Evolutionary conservation across 2,888 invertebrate genomes (phyloP), one percentile per base, ranked within the genome.

Genomic region (Actias luna): DNA sequence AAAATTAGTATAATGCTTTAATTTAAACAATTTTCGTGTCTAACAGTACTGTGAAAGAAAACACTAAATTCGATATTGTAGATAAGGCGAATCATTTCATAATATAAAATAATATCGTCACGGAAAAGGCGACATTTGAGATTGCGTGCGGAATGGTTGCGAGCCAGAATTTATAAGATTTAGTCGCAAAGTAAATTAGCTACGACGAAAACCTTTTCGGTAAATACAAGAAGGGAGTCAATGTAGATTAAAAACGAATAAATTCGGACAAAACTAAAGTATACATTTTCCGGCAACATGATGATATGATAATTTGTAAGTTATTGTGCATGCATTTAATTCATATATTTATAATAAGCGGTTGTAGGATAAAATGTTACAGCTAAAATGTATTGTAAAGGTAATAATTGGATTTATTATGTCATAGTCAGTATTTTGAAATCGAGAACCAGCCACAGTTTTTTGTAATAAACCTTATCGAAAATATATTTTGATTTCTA

Each of bases 151-250:
- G 81, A 85, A 83, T 82, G 83, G 80, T 83, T 76, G 84, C 85
- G 78, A 78, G 84, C 79, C 82, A 79, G 79, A 87, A 86, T 87
- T 89, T 86, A 88, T 87, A 88, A 89, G 89, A 91, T 90, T 91
- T 88, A 85, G 85, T 87, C 80, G 83, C 85, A 84, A 92, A 90
- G 90, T 92, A 92, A 91, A 92, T 91, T 89, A 90, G 82, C 83
- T 85, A 79, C 84, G 86, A 87, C 85, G 90, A 84, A 83, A 89
- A 90, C 88, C 79, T 91, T 92, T 89, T 87, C 76, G 82, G 86
- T 87, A 86, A 87, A 89, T 87, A 89, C 78, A 77, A 84, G 83
- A 71, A 76, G 74, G 78, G 74, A 78, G 68, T 67, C 66, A 73
- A 72, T 66, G 72, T 66, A 61, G 67, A 67, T 62, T 66, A 62